Evolutionary conservation across 2,888 invertebrate species (phyloP).

Genomic region (Acrobasis repandana): DNA sequence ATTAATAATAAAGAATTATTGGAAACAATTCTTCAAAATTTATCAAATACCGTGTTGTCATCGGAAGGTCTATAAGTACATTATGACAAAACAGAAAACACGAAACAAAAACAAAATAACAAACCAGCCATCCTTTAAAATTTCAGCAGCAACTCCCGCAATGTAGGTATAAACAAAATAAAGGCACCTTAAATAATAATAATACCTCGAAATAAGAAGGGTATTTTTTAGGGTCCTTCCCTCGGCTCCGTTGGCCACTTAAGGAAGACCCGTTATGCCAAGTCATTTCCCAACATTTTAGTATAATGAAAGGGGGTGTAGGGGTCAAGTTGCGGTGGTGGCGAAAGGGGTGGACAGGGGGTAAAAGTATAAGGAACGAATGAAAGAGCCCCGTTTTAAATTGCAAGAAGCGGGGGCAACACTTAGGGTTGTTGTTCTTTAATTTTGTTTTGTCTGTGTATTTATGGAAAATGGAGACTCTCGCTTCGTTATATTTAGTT

Average conservation of each 20-base stretch:
- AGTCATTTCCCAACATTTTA: constrained; percentile 11
- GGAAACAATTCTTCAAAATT: too few species aligned
- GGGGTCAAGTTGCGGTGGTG: constrained; percentile 44
- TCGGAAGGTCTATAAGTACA: background rate
- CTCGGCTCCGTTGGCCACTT: constrained; percentile 43
- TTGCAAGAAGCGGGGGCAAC: constrained; percentile 58
- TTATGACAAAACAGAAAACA: background rate
- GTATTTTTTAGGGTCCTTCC: constrained; percentile 61
- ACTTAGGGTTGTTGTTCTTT: constrained; percentile 48
- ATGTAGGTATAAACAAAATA: constrained; percentile 19
- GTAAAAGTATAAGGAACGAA: constrained; percentile 71
- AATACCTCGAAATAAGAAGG: constrained; percentile 63
- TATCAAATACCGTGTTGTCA: too few species aligned
- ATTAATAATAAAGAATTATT: too few species aligned
- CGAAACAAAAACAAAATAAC: background rate
- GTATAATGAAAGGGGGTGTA: constrained; percentile 29
- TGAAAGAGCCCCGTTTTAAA: constrained; percentile 67
- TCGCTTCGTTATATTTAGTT: background rate
- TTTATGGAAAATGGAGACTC: constrained; percentile 27
- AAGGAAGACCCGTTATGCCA: constrained; percentile 42
- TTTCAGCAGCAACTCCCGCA: background rate
- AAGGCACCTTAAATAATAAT: constrained; percentile 38
- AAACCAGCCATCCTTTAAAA: background rate
- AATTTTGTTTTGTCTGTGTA: constrained; percentile 49
- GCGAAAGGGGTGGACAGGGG: constrained; percentile 41